These are phyloP conservation scores for Sander lucioperca DNA, from an alignment of 2,113 vertebrate genomes.

Conservation along the genomic window DNA sequence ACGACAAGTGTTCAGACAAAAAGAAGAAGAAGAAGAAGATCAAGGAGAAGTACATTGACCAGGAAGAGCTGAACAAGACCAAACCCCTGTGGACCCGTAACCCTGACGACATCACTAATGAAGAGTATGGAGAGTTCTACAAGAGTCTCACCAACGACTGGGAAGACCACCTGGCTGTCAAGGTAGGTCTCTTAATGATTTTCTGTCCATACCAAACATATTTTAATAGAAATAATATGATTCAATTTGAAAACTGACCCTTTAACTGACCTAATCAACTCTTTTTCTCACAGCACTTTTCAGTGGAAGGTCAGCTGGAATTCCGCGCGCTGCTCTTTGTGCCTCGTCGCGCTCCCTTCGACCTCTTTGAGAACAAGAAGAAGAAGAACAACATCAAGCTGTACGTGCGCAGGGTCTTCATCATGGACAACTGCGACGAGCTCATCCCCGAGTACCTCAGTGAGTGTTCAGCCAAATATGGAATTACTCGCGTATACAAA, in stretches of 20 bases:
- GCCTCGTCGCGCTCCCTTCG: conserved; percentile 93
- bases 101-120: conserved; percentile 95
- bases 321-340: conserved; percentile 96
- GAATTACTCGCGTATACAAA: no score
- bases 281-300: conserved; percentile 89
- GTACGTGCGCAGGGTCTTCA: conserved; percentile 97
- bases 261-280: not conserved
- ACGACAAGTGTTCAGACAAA: conserved; percentile 76
- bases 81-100: conserved; percentile 95
- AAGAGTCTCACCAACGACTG: conserved; percentile 93
- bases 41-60: conserved; percentile 89
- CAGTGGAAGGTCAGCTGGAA: conserved; percentile 96
- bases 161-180: conserved; percentile 89
- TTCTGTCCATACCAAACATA: not conserved
- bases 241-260: not conserved
- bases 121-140: conserved; percentile 97
- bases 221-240: not conserved
- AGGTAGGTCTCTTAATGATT: conserved; percentile 66
- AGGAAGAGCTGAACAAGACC: conserved; percentile 88
- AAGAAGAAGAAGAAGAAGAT: conserved; percentile 89
- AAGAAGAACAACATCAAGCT: conserved; percentile 98
- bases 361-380: conserved; percentile 96
- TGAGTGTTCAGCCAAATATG: conserved; percentile 80
- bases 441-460: conserved; percentile 97
- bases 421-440: conserved; percentile 98